A percentile compares a stretch with the other conserved stretches of the same genome.
Conservation (phyloP, 2,797 vertebrate genomes). For the Bryconaethiops microstoma region DNA sequence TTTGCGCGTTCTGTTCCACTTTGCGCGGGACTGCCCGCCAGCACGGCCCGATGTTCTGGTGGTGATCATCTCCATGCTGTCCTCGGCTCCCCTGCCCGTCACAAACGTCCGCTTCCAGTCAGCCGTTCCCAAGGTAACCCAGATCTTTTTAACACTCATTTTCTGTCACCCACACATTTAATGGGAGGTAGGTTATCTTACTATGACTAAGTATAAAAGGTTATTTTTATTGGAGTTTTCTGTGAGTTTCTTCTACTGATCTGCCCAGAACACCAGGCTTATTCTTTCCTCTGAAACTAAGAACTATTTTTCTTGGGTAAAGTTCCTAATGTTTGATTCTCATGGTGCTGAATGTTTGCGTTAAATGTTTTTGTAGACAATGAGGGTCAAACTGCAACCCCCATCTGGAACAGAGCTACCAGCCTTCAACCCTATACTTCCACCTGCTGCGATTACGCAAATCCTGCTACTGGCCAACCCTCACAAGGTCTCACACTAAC, state of each 20-base stretch:
- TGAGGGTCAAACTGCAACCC: constrained; percentile 96
- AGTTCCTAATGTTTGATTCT: not conserved
- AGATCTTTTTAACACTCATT: not conserved
- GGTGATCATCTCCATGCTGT: constrained; percentile 98
- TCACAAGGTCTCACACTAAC: constrained; percentile 83
- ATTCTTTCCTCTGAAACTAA: no score
- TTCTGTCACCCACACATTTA: not conserved
- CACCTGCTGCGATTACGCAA: constrained; percentile 94
- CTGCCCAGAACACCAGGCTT: no score
- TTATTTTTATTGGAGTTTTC: no score
- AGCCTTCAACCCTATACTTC: constrained; percentile 91
- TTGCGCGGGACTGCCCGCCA: constrained; percentile 86
- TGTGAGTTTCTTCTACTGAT: no score
- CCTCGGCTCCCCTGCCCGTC: constrained; percentile 89
- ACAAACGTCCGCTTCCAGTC: constrained; percentile 94
- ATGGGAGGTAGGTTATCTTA: no score
- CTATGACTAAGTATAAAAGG: no score
- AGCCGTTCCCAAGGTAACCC: constrained; percentile 91
- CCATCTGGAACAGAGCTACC: constrained; percentile 91
- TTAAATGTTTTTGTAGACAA: constrained; percentile 75
- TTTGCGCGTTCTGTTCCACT: constrained; percentile 94
- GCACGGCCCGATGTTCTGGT: constrained; percentile 90
- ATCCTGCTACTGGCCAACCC: constrained; percentile 95
- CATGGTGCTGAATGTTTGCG: not conserved
- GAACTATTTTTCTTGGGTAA: not conserved